Conservation (phyloP, 2,113 vertebrate genomes). For the Podarcis cretensis region DNA sequence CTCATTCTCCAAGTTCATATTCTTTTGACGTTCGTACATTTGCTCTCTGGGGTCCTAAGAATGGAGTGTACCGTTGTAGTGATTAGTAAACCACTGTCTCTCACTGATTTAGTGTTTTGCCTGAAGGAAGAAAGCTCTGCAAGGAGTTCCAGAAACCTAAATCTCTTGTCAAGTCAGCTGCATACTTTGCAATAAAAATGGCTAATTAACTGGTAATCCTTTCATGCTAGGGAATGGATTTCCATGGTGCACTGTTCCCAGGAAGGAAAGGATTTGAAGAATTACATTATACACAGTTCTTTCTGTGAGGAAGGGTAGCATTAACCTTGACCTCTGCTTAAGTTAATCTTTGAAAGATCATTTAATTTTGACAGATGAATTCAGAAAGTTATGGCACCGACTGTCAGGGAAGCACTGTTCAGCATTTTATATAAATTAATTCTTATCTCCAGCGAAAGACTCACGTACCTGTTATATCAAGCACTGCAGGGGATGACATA, state of each 20-base stretch:
- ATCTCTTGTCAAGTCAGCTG: constrained; percentile 61
- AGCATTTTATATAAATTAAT: background rate
- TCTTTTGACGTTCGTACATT: constrained; percentile 14
- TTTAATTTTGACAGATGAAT: constrained; percentile 44
- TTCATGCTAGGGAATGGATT: constrained; percentile 52
- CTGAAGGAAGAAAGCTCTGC: constrained; percentile 31
- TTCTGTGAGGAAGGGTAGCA: constrained; percentile 40
- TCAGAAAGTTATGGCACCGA: constrained; percentile 16
- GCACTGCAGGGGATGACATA: constrained; percentile 87
- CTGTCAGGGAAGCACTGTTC: background rate
- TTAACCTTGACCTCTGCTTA: constrained; percentile 51
- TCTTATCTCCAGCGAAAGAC: constrained; percentile 41
- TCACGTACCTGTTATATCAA: constrained; percentile 95
- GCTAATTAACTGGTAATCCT: constrained; percentile 64
- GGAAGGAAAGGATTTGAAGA: constrained; percentile 57
- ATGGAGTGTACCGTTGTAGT: background rate
- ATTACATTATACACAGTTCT: constrained; percentile 50
- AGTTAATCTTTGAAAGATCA: constrained; percentile 53
- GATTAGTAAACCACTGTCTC: background rate
- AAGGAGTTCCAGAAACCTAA: constrained; percentile 50
- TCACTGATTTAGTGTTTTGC: constrained; percentile 23
- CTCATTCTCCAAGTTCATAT: background rate
- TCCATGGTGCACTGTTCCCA: constrained; percentile 60
- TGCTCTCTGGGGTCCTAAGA: background rate
- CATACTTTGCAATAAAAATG: constrained; percentile 53